phyloP scores from a whole-genome alignment of 2,797 vertebrate species.

The Schizothorax lantsangensis region DNA sequence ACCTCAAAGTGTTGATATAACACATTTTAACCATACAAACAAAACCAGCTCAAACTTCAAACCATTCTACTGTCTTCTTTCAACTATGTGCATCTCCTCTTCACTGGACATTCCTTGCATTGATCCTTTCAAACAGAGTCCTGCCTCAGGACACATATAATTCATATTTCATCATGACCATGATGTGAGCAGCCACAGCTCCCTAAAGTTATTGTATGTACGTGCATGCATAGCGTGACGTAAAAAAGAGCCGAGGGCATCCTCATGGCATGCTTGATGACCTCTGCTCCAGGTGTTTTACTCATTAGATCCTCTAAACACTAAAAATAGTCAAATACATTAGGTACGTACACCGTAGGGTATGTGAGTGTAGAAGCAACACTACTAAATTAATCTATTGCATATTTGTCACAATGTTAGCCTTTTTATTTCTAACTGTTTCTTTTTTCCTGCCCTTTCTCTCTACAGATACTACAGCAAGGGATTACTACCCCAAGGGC shows the following conservation, averaged over 20 bases:
- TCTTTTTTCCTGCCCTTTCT: neutral
- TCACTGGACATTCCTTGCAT: neutral
- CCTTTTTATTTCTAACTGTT: neutral
- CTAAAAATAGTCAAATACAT: slow-evolving; percentile 10
- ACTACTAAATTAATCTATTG: neutral
- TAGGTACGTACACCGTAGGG: neutral
- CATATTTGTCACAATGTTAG: neutral
- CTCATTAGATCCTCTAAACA: neutral
- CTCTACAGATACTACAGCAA: slow-evolving; percentile 76
- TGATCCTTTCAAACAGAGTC: slow-evolving; percentile 19
- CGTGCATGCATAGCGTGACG: neutral
- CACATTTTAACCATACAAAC: neutral
- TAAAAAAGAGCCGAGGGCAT: neutral
- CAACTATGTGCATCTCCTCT: neutral
- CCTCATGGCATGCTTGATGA: slow-evolving; percentile 15
- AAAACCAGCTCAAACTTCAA: slow-evolving; percentile 1
- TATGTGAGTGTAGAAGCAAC: neutral
- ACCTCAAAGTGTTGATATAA: neutral
- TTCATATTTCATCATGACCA: slow-evolving; percentile 23
- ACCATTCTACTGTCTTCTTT: neutral
- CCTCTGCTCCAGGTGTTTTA: slow-evolving; percentile 17
- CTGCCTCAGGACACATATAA: neutral
- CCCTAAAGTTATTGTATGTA: neutral
- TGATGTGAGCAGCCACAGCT: neutral
- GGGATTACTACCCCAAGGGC: slow-evolving; percentile 87